Conservation (phyloP, 2,113 vertebrate genomes). For the Hippocampus mohnikei region DNA sequence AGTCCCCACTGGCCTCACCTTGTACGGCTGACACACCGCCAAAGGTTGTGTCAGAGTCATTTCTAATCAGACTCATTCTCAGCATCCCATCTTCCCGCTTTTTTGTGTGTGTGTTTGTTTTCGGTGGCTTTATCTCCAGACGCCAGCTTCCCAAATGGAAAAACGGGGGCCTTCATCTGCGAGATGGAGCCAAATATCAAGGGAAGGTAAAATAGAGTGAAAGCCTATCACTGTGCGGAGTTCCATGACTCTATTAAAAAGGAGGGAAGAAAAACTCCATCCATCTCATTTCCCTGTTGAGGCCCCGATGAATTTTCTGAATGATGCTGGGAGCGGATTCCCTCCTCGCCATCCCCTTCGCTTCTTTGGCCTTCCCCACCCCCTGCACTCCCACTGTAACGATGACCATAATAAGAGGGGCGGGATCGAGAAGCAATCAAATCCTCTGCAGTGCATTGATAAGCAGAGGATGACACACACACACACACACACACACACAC, state of each 20-base stretch:
- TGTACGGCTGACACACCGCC: not conserved
- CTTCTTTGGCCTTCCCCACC: slow-evolving; percentile 44
- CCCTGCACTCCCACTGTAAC: slow-evolving; percentile 50
- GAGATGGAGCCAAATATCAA: slow-evolving; percentile 48
- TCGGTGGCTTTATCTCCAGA: slow-evolving; percentile 56
- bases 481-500: no score
- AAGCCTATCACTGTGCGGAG: slow-evolving; percentile 57
- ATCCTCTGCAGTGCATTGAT: slow-evolving; percentile 72
- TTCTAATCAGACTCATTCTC: slow-evolving; percentile 26
- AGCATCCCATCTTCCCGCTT: slow-evolving; percentile 15
- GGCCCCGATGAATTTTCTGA: slow-evolving; percentile 66
- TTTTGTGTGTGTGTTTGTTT: slow-evolving; percentile 36
- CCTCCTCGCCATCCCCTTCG: not conserved
- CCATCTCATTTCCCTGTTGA: slow-evolving; percentile 67
- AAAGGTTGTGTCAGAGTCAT: slow-evolving; percentile 33
- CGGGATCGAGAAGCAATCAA: slow-evolving; percentile 57
- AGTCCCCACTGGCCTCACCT: not conserved
- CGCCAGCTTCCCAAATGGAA: slow-evolving; percentile 50
- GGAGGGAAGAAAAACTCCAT: slow-evolving; percentile 27
- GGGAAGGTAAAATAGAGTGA: slow-evolving; percentile 56
- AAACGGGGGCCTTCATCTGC: slow-evolving; percentile 21
- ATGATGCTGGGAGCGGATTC: slow-evolving; percentile 62
- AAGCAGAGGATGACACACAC: slow-evolving; percentile 39
- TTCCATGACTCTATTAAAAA: slow-evolving; percentile 55
- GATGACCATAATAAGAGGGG: slow-evolving; percentile 67